Base-by-base conservation (phyloP, 2,888 invertebrate species). In the Drosophila kuntzei region DNA sequence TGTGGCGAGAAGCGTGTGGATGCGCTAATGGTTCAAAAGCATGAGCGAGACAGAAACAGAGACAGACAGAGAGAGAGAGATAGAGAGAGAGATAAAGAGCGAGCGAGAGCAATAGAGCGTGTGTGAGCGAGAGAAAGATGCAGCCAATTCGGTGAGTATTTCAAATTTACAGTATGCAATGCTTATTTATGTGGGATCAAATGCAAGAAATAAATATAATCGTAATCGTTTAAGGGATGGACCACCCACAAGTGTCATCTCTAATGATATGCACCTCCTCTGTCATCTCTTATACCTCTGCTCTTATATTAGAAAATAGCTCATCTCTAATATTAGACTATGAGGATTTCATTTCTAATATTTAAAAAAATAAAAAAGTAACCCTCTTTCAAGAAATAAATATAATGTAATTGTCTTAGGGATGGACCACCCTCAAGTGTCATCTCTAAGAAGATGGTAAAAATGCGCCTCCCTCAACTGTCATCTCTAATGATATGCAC, bases 1-100 rank as follows among this genome's bases (percentile, higher is more conserved):
- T 90, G 89, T 73, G 91, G 87, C 78, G 91, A 90, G 76, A 89
- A 89, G 80, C 91, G 90, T 76, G 90, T 84, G 74, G 91, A 90
- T 84, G 90, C 88, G 78, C 92, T 92, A 83, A 73, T 80, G 71
- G 39, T 50, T 25, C 27, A 25, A 73, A 76, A 55, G 16, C 20
- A 8, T 32, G 12, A 18, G 25, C 16, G 27, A 36, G n/a, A 41
- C 18, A 53, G 8, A 51, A 20, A 29, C 39, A 22, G n/a, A 46
- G 5, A 58, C 2, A 37, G 14, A 63, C 16, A 46, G 41, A 39
- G 14, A 41, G 14, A 36, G 27, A 43, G 27, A 37, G 36, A 32
- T n/a, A 43, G 25, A 29, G 8, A 18, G 20, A 20, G n/a, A 22
- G 9, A 54, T 27, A 44, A 20, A 54, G 43, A 54, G 6, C 14